Evolutionary conservation across 2,888 invertebrate genomes (phyloP).

Genomic region (Tetheella fluctuosa): DNA sequence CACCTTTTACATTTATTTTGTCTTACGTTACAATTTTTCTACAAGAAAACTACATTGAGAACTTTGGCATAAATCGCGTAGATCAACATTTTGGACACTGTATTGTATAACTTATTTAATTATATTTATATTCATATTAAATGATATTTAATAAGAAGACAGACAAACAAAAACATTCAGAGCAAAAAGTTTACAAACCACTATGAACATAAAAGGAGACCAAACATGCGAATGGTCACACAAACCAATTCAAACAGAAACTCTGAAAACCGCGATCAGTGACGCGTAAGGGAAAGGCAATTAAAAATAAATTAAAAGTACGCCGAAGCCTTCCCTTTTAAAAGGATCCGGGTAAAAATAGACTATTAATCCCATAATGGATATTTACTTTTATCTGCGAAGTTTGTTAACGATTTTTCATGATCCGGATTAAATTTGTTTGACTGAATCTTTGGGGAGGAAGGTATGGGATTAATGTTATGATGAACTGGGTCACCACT

Average conservation of each 20-base stretch:
- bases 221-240: neutral
- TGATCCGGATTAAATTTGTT: conserved; percentile 4
- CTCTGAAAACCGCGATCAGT: conserved; percentile 16
- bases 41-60: neutral
- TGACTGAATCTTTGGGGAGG: neutral
- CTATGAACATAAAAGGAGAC: neutral
- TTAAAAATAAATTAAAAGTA: conserved; percentile 36
- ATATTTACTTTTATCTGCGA: conserved; percentile 10
- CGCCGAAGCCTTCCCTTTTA: conserved; percentile 23
- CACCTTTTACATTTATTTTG: neutral
- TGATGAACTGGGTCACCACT: neutral
- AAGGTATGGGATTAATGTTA: neutral
- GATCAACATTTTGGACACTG: too few relatives aligned
- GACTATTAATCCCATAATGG: conserved; percentile 23
- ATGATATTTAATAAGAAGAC: too few relatives aligned
- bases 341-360: conserved; percentile 16
- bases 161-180: neutral
- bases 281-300: conserved; percentile 24
- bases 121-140: too few relatives aligned
- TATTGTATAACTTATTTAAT: too few relatives aligned
- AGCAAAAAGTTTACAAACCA: neutral
- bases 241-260: conserved; percentile 14
- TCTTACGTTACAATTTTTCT: neutral
- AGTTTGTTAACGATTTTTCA: conserved; percentile 3
- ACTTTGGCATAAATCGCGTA: neutral